Percentiles rank a stretch among this genome's conserved stretches.
These are phyloP conservation scores for Chironomus tepperi DNA, from an alignment of 1,140 invertebrate species.

Conservation along the genomic window DNA sequence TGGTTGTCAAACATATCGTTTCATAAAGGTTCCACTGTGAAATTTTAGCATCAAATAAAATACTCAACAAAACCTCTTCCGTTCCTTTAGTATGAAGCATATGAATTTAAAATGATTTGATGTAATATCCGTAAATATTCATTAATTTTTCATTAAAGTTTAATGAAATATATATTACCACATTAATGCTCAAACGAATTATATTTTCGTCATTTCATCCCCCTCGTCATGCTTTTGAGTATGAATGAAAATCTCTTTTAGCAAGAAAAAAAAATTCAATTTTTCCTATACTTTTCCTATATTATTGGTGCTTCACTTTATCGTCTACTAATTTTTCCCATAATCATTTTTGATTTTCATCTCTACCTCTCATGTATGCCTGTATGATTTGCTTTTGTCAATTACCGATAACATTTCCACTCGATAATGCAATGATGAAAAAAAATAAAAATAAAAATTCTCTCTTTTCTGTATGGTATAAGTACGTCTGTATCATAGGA, in stretches of 20 bases:
- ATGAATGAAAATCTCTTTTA: too few relatives aligned
- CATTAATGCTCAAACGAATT: background rate
- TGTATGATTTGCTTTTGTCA: background rate
- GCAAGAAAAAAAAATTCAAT: too few relatives aligned
- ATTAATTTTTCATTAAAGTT: conserved; percentile 15
- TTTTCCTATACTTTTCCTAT: background rate
- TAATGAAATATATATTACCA: conserved; percentile 9
- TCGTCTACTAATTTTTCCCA: background rate
- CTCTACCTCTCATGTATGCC: background rate
- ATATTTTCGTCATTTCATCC: too few relatives aligned
- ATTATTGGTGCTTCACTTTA: background rate
- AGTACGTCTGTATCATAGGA: background rate
- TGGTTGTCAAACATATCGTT: too few relatives aligned
- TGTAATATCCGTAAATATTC: conserved; percentile 4
- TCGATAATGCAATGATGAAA: conserved; percentile 23
- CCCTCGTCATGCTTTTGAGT: too few relatives aligned
- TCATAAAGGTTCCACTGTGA: too few relatives aligned
- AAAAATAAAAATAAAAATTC: too few relatives aligned
- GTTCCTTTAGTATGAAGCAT: background rate
- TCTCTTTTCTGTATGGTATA: too few relatives aligned
- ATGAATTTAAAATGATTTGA: background rate
- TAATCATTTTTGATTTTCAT: conserved; percentile 20
- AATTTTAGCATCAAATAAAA: too few relatives aligned
- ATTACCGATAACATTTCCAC: conserved; percentile 4
- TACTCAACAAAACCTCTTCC: too few relatives aligned